Base-by-base conservation (phyloP, 2,888 invertebrate genomes). In the Temnothorax ravouxi region DNA sequence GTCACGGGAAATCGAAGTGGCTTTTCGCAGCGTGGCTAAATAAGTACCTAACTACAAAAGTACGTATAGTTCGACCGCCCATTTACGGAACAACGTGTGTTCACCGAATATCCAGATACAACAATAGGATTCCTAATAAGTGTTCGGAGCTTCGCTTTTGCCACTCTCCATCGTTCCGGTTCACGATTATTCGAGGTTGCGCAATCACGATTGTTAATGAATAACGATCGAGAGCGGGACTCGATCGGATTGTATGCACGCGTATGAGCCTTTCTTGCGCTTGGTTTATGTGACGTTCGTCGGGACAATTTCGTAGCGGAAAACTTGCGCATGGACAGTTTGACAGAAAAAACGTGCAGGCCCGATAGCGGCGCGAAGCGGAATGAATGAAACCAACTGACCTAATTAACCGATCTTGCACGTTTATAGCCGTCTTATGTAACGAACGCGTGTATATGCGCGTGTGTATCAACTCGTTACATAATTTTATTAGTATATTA, bases 61-160 rank as follows among this genome's bases (percentile, higher is more conserved):
- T 88, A 88, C 80, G 85, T 88, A 88, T 71, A 85, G 84, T 86
- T 86, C 86, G 88, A 88, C 87, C 88, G 90, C 89, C 91, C 88
- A 89, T 92, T 93, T 92, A 88, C 90, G 91, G 91, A 92, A 92
- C 84, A 80, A 81, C 67, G 74, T 75, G 84, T 82, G 83, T 77
- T 86, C 84, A 83, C 66, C 85, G 91, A 91, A 90, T 90, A 91
- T 92, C 90, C 90, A 88, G 79, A 86, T 82, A 87, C 86, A 89
- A 92, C 90, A 92, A 92, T 91, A 88, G 88, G 86, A 89, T 89
- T 90, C 84, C 74, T 86, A 86, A 66, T 86, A 86, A 66, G 84
- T 59, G 75, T 69, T 67, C 56, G 85, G 84, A 88, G 86, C 87
- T 84, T 87, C 84, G 84, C 81, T 72, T 85, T 75, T 88, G 87